Conservation (phyloP, 2,888 invertebrate genomes). For the Pristionchus arcanus region DNA sequence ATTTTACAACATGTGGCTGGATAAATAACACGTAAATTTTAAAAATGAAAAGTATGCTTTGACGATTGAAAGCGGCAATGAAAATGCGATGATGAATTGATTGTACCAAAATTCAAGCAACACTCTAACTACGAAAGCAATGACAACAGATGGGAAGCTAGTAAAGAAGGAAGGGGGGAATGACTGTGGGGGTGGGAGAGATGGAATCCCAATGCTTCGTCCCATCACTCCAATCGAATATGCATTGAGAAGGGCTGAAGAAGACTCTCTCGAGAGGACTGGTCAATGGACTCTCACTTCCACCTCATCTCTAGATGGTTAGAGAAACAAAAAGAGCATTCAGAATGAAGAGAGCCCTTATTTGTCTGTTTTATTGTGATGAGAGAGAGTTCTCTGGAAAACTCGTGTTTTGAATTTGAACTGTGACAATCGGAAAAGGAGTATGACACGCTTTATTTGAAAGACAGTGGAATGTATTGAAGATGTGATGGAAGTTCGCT, state of each 20-base stretch:
- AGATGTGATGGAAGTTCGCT: background rate
- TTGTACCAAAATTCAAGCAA: too few species aligned
- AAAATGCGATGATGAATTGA: too few species aligned
- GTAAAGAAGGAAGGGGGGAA: background rate
- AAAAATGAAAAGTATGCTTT: too few species aligned
- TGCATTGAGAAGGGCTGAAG: background rate
- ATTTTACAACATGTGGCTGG: too few species aligned
- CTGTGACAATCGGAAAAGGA: background rate
- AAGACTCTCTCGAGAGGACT: background rate
- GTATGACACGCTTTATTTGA: background rate
- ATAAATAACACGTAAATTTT: too few species aligned
- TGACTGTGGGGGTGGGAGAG: background rate
- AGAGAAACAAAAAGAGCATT: background rate
- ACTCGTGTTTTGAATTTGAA: background rate
- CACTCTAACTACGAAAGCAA: background rate
- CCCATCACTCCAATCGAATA: background rate
- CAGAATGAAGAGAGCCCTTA: background rate
- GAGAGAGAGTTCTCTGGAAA: background rate
- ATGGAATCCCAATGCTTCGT: background rate
- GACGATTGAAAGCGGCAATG: too few species aligned
- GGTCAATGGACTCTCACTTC: background rate
- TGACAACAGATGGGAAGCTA: background rate
- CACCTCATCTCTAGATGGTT: background rate
- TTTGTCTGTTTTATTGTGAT: background rate
- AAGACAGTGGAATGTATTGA: background rate